Evolutionary conservation across 2,888 invertebrate genomes (phyloP).

Genomic region (Mesorhabditis sp.): DNA sequence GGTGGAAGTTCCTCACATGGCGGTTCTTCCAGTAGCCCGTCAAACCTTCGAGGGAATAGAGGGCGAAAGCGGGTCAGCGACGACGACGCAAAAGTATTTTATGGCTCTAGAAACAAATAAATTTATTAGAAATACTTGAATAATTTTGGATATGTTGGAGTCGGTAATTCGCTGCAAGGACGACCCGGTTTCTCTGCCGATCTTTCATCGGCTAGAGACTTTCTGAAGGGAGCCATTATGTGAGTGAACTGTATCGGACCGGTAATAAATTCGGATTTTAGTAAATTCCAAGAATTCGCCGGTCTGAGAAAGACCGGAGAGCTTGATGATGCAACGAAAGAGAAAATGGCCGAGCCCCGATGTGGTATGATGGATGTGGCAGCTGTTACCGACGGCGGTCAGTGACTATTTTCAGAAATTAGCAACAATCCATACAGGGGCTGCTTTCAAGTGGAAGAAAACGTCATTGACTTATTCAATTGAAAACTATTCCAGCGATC

Average conservation of each 20-base stretch:
- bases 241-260: constrained; percentile 15
- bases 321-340: constrained; percentile 45
- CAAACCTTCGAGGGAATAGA: not conserved
- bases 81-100: not conserved
- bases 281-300: constrained; percentile 57
- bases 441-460: constrained; percentile 54
- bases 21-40: not conserved
- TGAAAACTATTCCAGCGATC: constrained; percentile 46
- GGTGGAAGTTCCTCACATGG: too few relatives aligned
- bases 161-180: constrained; percentile 26
- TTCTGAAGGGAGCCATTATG: constrained; percentile 40
- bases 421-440: constrained; percentile 20
- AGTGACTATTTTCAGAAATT: not conserved
- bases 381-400: constrained; percentile 21
- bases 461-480: constrained; percentile 51
- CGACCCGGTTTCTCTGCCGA: constrained; percentile 34
- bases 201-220: constrained; percentile 26
- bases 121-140: constrained; percentile 49
- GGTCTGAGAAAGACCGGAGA: constrained; percentile 47
- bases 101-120: not conserved
- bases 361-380: constrained; percentile 54
- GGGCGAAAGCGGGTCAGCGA: not conserved
- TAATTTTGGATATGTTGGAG: constrained; percentile 52
- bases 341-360: constrained; percentile 54
- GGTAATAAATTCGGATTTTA: constrained; percentile 16